phyloP scores from a whole-genome alignment of 2,888 invertebrate species.

The Ctenicera cuprea region DNA sequence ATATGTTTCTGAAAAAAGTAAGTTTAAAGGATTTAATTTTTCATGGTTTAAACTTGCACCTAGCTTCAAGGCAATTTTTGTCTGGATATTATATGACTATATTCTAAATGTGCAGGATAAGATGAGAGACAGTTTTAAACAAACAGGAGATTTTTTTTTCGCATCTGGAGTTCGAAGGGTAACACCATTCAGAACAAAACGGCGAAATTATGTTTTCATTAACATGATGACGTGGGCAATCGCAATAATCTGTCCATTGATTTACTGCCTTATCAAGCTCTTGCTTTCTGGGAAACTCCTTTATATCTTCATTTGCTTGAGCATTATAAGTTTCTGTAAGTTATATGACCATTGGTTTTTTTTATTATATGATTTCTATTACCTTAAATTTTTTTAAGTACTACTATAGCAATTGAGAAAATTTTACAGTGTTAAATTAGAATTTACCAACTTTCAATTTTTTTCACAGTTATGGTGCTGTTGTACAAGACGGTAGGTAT shows the following conservation, averaged over 20 bases:
- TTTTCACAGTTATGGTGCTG: constrained; percentile 81
- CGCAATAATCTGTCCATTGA: constrained; percentile 81
- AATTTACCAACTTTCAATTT: too few relatives aligned
- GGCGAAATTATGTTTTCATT: constrained; percentile 80
- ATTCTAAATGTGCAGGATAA: constrained; percentile 43
- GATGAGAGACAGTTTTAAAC: constrained; percentile 80
- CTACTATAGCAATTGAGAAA: too few relatives aligned
- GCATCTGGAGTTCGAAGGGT: constrained; percentile 83
- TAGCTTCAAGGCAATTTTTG: too few relatives aligned
- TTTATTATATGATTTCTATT: too few relatives aligned
- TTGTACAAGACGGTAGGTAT: constrained; percentile 88
- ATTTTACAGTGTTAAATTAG: too few relatives aligned
- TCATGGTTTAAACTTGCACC: too few relatives aligned
- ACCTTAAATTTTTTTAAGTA: too few relatives aligned
- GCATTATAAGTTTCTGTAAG: too few relatives aligned
- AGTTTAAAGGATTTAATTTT: too few relatives aligned
- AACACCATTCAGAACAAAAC: constrained; percentile 76
- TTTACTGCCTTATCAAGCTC: constrained; percentile 81
- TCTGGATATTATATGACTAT: too few relatives aligned
- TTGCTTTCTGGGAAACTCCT: constrained; percentile 84
- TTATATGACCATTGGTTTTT: too few relatives aligned
- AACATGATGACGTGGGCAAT: constrained; percentile 84
- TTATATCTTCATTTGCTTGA: too few relatives aligned
- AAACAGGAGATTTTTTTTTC: constrained; percentile 87
- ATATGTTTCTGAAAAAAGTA: constrained; percentile 89